Evolutionary conservation across 2,888 invertebrate species (phyloP), one percentile per base, ranked within the genome.

Genomic region (Meliscaeva auricollis): DNA sequence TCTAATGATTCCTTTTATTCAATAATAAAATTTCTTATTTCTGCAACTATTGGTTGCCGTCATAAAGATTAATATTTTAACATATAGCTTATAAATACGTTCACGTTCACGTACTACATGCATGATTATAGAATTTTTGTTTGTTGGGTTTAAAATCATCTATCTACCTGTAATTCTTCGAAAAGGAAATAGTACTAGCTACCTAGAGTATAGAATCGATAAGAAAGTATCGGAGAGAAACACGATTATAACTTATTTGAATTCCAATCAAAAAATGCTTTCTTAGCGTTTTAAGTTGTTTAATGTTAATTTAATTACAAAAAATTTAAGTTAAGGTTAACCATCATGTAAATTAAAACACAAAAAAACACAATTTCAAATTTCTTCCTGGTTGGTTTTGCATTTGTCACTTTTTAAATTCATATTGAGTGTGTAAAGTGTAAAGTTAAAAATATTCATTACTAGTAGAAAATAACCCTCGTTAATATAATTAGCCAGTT

Each of bases 41-140:
- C 8, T 58, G 20, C 35, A 17, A 56, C 56, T 20, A 35, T 58
- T 20, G 20, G 35, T 56, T 17, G 38, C 11, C 17, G 58, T 58
- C 58, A 58, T 58, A 58, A 58, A 58, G 38, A 20, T 58, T 35
- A 38, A 58, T 38, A 58, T 38, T 58, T 58, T 20, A n/a, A n/a
- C 7, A 38, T 3, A 38, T 38, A 13, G 11, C 56, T 20, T 8
- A 20, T 20, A 20, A 46, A 20, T 13, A 13, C 20, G 20, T 56
- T 8, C 5, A 35, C 17, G 17, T 1, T 3, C 17, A 20, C 17
- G 5, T 32, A 2, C n/a, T 52, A 5, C 2, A 15, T 30, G 9
- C 4, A 35, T 20, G 32, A 6, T 58, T 58, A 15, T 20, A 38
- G 38, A 58, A 20, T 0, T 38, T 8, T 11, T 9, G 38, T 38